Evolutionary conservation across 2,113 vertebrate genomes (phyloP).

Genomic region (Heliornis fulica): DNA sequence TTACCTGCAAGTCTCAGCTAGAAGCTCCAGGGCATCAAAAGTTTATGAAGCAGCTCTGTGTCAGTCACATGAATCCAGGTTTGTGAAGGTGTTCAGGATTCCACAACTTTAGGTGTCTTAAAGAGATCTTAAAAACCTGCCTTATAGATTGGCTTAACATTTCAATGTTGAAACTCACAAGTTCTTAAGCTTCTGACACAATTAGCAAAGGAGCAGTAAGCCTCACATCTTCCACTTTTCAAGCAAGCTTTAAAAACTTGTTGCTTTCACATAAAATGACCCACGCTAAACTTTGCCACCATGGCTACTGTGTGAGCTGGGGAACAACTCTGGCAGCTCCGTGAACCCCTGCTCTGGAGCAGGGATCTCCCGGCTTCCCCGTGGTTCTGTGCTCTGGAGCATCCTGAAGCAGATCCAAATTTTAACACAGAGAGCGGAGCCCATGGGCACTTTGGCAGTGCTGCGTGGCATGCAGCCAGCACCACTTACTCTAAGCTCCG

Average conservation of each 20-base stretch:
- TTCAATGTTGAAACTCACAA: not conserved
- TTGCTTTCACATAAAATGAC: not conserved
- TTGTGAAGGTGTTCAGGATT: not conserved
- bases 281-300: not conserved
- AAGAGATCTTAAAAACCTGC: not conserved
- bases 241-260: not conserved
- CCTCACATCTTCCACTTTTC: not conserved
- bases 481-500: not conserved
- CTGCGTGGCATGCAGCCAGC: conserved; percentile 5
- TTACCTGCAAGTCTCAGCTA: conserved; percentile 43
- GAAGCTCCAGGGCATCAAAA: conserved; percentile 28
- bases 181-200: not conserved
- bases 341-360: not conserved
- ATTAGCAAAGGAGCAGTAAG: not conserved
- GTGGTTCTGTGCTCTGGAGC: not conserved
- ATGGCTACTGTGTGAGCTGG: rapidly evolving
- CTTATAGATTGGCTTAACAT: not conserved
- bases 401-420: conserved; percentile 44
- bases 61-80: not conserved
- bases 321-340: not conserved
- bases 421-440: not conserved
- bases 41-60: conserved; percentile 40
- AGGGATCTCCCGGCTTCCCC: not conserved
- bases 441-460: conserved; percentile 52
- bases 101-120: not conserved